phyloP scores from a whole-genome alignment of 2,797 vertebrate species.

The Coregonus ussuriensis region DNA sequence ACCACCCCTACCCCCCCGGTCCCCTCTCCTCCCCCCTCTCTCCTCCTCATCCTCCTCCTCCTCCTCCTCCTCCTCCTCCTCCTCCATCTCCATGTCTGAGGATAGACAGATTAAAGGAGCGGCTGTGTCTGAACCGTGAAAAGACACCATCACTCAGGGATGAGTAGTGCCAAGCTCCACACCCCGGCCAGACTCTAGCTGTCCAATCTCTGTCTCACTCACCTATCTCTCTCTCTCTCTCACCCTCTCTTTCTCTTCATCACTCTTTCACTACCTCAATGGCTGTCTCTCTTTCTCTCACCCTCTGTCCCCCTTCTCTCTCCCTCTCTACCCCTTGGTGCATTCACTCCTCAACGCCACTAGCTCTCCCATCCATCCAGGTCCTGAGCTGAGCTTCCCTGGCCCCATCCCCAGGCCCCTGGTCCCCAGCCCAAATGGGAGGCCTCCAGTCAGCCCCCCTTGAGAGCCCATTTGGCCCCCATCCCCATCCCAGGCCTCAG shows the following conservation, averaged over 20 bases:
- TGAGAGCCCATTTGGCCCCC: background rate
- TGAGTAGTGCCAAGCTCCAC: conserved; percentile 61
- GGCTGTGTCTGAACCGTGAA: conserved; percentile 57
- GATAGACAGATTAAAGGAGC: conserved; percentile 72
- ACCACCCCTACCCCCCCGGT: conserved; percentile 15
- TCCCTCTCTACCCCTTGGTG: conserved; percentile 15
- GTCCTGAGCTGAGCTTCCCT: background rate
- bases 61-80: no score
- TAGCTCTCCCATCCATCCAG: background rate
- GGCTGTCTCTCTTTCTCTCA: conserved; percentile 21
- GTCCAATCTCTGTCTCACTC: background rate
- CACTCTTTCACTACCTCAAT: conserved; percentile 7
- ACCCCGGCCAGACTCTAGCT: conserved; percentile 5
- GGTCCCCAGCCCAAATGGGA: background rate
- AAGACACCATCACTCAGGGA: conserved; percentile 67
- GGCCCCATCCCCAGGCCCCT: background rate
- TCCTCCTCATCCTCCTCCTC: conserved; percentile 43
- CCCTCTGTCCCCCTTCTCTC: conserved; percentile 57
- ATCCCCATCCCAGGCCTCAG: background rate
- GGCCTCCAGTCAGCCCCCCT: background rate
- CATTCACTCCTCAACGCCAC: background rate
- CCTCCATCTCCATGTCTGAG: conserved; percentile 60
- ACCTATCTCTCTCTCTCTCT: background rate
- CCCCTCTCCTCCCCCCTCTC: conserved; percentile 39
- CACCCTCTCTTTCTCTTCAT: conserved; percentile 37